These are phyloP conservation scores for Leptinotarsa haldemani DNA, from an alignment of 2,888 invertebrate species.

Conservation along the genomic window DNA sequence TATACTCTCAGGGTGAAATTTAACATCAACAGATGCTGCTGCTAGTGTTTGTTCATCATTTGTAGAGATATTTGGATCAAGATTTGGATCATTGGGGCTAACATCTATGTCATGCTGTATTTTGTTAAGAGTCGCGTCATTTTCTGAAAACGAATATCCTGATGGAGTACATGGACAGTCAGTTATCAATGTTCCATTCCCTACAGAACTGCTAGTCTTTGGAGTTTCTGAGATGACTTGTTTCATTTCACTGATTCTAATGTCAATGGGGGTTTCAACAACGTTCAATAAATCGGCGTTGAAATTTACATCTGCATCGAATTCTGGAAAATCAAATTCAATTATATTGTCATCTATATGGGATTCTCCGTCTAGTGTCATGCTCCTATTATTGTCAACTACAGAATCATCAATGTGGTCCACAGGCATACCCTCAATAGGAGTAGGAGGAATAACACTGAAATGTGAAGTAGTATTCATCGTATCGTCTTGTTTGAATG, in stretches of 20 bases:
- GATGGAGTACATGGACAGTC: too few relatives aligned
- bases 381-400: slow-evolving; percentile 3
- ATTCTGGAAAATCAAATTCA: slow-evolving; percentile 18
- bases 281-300: slow-evolving; percentile 5
- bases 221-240: background rate
- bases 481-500: background rate
- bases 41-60: slow-evolving; percentile 9
- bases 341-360: slow-evolving; percentile 13
- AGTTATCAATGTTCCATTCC: background rate
- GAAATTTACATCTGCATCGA: slow-evolving; percentile 2
- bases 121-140: background rate
- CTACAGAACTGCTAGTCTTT: background rate
- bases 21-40: slow-evolving; percentile 5
- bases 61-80: slow-evolving; percentile 6
- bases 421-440: slow-evolving; percentile 8
- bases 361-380: slow-evolving; percentile 6
- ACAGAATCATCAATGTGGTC: slow-evolving; percentile 12
- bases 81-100: slow-evolving; percentile 11
- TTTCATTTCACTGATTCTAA: background rate
- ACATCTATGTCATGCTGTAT: background rate
- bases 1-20: slow-evolving; percentile 8
- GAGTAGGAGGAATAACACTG: background rate
- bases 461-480: too few relatives aligned
- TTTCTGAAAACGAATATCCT: background rate
- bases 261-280: background rate